These are phyloP conservation scores for Porites cylindrica DNA, from an alignment of 92 coral and sea anemone genomes.

Conservation along the genomic window DNA sequence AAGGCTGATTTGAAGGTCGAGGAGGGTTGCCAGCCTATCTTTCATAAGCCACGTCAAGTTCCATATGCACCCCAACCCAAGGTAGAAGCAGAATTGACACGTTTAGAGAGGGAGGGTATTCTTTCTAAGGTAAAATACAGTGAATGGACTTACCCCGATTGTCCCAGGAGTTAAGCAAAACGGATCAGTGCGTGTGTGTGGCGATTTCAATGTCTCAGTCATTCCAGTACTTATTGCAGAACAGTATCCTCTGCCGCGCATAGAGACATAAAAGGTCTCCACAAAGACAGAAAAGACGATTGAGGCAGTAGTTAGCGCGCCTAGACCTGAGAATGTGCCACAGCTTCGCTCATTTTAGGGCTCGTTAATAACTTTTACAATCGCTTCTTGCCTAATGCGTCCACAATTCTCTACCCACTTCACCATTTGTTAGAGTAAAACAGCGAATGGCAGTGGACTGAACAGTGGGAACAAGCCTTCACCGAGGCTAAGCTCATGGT, in stretches of 20 bases:
- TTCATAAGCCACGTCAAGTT: no score
- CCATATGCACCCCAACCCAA: no score
- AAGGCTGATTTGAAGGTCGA: no score
- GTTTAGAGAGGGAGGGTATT: no score
- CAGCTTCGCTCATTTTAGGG: conserved; percentile 63
- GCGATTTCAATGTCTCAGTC: conserved; percentile 41
- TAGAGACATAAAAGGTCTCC: conserved; percentile 54
- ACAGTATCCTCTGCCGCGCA: conserved; percentile 64
- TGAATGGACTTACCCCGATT: no score
- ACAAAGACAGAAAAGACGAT: conserved; percentile 57
- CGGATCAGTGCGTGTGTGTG: no score
- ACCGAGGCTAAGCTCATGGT: conserved; percentile 25
- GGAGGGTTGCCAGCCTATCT: no score
- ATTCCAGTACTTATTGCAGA: conserved; percentile 59
- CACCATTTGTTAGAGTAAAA: conserved; percentile 61
- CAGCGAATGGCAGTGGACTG: conserved; percentile 58
- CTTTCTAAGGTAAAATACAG: no score
- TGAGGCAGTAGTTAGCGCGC: conserved; percentile 54
- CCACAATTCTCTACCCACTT: conserved; percentile 62
- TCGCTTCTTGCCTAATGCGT: conserved; percentile 39
- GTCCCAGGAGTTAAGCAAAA: background rate
- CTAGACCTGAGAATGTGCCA: conserved; percentile 56
- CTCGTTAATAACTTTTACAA: conserved; percentile 57
- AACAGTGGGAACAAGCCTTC: conserved; percentile 46
- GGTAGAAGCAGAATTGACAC: no score